Conservation (phyloP, 64 coral and sea anemone genomes). For the Acropora tenuis region DNA sequence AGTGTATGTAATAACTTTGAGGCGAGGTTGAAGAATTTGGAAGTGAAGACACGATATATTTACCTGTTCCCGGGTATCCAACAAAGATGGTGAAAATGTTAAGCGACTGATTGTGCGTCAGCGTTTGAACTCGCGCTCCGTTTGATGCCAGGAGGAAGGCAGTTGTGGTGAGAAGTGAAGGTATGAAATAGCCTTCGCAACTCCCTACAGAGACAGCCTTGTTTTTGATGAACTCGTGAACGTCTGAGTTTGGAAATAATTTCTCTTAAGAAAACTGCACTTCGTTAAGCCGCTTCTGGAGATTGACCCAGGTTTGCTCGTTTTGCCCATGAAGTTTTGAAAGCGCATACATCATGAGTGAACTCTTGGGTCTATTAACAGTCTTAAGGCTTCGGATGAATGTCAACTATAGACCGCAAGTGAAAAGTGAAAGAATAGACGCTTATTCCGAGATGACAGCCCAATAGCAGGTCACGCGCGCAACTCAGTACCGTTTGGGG, state of each 20-base stretch:
- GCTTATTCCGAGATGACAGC: neutral
- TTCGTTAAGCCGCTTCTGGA: slow-evolving; percentile 2
- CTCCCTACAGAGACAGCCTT: slow-evolving; percentile 26
- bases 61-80: slow-evolving; percentile 49
- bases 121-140: neutral
- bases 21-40: neutral
- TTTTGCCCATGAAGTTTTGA: slow-evolving; percentile 4
- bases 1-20: neutral
- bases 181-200: slow-evolving; percentile 42
- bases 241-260: neutral
- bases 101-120: slow-evolving; percentile 28
- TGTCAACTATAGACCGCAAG: neutral
- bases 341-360: neutral
- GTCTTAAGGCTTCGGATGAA: neutral
- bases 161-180: slow-evolving; percentile 33
- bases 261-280: slow-evolving; percentile 3
- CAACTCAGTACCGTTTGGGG: neutral
- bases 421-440: slow-evolving; percentile 13
- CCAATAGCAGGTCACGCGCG: slow-evolving; percentile 1
- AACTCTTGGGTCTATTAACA: neutral
- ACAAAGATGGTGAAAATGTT: slow-evolving; percentile 36
- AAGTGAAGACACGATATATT: slow-evolving; percentile 4
- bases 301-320: slow-evolving; percentile 6
- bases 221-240: slow-evolving; percentile 6
- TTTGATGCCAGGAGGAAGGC: slow-evolving; percentile 10